Conservation (phyloP, 2,797 vertebrate species). For the Epinephelus awoara region DNA sequence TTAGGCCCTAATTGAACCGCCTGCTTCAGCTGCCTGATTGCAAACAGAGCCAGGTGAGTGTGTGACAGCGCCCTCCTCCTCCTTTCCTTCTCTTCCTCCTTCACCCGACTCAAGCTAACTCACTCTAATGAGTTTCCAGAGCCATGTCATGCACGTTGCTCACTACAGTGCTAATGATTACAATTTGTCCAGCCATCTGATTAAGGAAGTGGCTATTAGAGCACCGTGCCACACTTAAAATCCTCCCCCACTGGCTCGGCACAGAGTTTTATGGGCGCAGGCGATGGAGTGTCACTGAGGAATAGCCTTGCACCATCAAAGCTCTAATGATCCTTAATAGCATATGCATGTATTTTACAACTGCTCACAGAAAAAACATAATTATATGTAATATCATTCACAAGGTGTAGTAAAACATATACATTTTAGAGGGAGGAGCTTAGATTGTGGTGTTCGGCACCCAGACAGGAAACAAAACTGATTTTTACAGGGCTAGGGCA, state of each 20-base stretch:
- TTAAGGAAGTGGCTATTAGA: constrained; percentile 75
- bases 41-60: constrained; percentile 79
- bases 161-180: constrained; percentile 75
- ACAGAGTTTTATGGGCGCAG: constrained; percentile 73
- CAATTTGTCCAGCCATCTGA: constrained; percentile 77
- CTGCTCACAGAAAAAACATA: constrained; percentile 68
- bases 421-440: constrained; percentile 64
- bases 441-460: constrained; percentile 60
- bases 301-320: constrained; percentile 71
- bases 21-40: constrained; percentile 66
- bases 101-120: constrained; percentile 36
- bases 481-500: constrained; percentile 78
- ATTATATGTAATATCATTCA: constrained; percentile 76
- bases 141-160: constrained; percentile 58
- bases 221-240: constrained; percentile 65
- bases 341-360: constrained; percentile 77
- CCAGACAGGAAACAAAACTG: constrained; percentile 79
- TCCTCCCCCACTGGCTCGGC: constrained; percentile 59
- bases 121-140: constrained; percentile 67
- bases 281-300: constrained; percentile 79
- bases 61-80: constrained; percentile 50
- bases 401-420: constrained; percentile 68
- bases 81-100: constrained; percentile 25
- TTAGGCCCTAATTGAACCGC: constrained; percentile 54
- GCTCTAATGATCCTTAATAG: constrained; percentile 80